Base-by-base conservation (phyloP, 2,888 invertebrate genomes). In the Venusia cambrica region DNA sequence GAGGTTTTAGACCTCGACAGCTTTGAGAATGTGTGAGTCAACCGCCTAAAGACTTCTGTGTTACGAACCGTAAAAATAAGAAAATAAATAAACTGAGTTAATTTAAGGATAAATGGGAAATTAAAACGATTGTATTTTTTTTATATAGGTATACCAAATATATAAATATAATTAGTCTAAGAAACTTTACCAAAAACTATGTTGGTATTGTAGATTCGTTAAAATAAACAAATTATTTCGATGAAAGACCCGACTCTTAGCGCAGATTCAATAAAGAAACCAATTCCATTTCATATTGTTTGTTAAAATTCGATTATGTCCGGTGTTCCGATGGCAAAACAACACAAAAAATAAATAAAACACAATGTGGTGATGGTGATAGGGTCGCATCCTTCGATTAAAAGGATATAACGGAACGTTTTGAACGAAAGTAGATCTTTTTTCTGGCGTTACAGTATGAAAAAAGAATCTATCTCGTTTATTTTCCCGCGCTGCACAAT, bases 201-300 rank as follows among this genome's bases (percentile, higher is more conserved):
- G n/a, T n/a, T n/a, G n/a, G n/a, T n/a, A n/a, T n/a, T n/a, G n/a
- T n/a, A n/a, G n/a, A n/a, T n/a, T n/a, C n/a, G n/a, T n/a, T n/a
- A n/a, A n/a, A n/a, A n/a, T n/a, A n/a, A n/a, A n/a, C n/a, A n/a
- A n/a, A n/a, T n/a, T n/a, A n/a, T n/a, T n/a, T n/a, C n/a, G n/a
- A n/a, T n/a, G n/a, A n/a, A n/a, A n/a, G n/a, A n/a, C 45, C 59
- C 57, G 44, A 51, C 43, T 42, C 62, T 63, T 73, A 77, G 71
- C 71, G 71, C 56, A 60, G 60, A 57, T n/a, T 61, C 63, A 62
- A 79, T 74, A 79, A 74, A 73, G 65, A 65, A 79, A 75, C 76
- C 81, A 81, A 85, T 85, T 84, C 80, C 71, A 78, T 67, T 68
- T 62, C 51, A 65, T 69, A 83, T 79, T 84, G 84, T 84, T 76